Evolutionary conservation across 2,113 vertebrate species (phyloP).

Genomic region (Phoxinus phoxinus): DNA sequence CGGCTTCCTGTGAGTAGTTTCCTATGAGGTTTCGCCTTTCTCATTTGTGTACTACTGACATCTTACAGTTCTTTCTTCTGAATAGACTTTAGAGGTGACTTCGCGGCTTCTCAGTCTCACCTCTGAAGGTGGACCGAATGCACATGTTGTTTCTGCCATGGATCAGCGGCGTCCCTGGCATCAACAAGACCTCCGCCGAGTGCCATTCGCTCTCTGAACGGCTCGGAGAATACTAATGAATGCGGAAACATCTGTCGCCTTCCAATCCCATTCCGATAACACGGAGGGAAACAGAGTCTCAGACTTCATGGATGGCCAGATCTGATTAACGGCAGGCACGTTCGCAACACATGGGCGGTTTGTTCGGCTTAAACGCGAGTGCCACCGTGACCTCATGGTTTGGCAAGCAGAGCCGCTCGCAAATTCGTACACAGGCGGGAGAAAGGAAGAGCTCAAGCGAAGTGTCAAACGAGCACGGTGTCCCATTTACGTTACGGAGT

Average conservation of each 20-base stretch:
- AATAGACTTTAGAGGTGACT: slow-evolving; percentile 55
- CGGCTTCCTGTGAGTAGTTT: neutral
- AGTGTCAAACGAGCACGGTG: slow-evolving; percentile 41
- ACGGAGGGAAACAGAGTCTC: slow-evolving; percentile 62
- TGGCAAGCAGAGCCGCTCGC: slow-evolving; percentile 39
- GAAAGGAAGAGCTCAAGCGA: neutral
- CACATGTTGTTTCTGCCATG: slow-evolving; percentile 48
- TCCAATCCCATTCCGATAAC: slow-evolving; percentile 67
- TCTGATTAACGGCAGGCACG: slow-evolving; percentile 71
- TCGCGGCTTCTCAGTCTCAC: neutral
- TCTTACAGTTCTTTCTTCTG: slow-evolving; percentile 35
- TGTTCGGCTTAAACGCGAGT: slow-evolving; percentile 63
- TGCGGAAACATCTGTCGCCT: slow-evolving; percentile 78
- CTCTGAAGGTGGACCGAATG: slow-evolving; percentile 41
- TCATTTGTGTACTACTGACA: slow-evolving; percentile 37
- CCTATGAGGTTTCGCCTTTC: neutral
- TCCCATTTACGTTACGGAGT: slow-evolving; percentile 48
- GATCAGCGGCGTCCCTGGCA: slow-evolving; percentile 70
- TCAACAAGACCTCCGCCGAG: slow-evolving; percentile 71
- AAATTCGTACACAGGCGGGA: slow-evolving; percentile 8
- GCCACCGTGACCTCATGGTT: slow-evolving; percentile 64
- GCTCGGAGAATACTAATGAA: slow-evolving; percentile 77
- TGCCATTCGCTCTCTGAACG: slow-evolving; percentile 63
- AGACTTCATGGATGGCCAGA: slow-evolving; percentile 70
- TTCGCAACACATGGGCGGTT: slow-evolving; percentile 66